Evolutionary conservation across 64 coral and sea anemone species (phyloP).

Genomic region (Porites lutea): DNA sequence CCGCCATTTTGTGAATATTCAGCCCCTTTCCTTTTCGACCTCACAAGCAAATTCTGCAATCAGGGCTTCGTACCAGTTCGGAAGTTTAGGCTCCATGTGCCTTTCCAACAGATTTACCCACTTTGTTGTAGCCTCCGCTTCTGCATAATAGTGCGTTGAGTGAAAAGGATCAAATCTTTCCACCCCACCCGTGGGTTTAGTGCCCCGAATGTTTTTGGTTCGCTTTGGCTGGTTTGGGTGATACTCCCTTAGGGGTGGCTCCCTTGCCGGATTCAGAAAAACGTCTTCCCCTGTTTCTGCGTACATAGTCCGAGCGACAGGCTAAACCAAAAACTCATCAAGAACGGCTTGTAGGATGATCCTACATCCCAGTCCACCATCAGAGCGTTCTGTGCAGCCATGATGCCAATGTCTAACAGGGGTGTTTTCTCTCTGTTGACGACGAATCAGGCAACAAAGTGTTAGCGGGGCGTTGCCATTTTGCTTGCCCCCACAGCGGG

Average conservation of each 20-base stretch:
- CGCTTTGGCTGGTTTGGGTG: not conserved
- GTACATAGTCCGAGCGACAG: not conserved
- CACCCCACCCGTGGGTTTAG: not conserved
- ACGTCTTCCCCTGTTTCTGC: not conserved
- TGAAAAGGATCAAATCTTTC: not conserved
- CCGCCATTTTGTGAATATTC: too few species aligned
- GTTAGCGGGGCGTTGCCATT: too few species aligned
- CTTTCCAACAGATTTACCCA: not conserved
- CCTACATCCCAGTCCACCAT: not conserved
- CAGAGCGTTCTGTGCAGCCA: too few species aligned
- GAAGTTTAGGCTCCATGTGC: too few species aligned
- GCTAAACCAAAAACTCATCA: not conserved
- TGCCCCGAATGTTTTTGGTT: not conserved
- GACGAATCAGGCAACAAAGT: too few species aligned
- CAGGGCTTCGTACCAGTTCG: too few species aligned
- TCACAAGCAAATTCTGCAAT: too few species aligned
- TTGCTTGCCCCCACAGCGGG: too few species aligned
- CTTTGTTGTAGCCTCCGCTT: not conserved
- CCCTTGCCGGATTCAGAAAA: not conserved
- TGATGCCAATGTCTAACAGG: too few species aligned
- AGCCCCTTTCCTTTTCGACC: too few species aligned
- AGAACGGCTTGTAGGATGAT: not conserved
- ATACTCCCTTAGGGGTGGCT: not conserved
- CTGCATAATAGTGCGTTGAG: not conserved
- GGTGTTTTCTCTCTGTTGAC: too few species aligned